Conservation (phyloP, 2,888 invertebrate genomes). For the Invenusta paracnida region DNA sequence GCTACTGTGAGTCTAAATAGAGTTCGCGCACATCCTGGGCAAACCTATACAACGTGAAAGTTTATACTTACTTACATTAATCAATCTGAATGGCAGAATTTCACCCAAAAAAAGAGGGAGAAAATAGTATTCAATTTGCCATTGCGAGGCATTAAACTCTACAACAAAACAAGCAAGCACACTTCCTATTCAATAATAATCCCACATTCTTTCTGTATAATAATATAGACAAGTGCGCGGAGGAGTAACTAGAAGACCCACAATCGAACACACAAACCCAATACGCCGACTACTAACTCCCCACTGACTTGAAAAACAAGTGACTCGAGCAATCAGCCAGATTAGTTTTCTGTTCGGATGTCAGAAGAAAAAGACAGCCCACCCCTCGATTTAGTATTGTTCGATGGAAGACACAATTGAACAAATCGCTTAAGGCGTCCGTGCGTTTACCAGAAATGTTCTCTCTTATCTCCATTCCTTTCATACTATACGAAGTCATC, state of each 20-base stretch:
- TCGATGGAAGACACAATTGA: too few species aligned
- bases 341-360: background rate
- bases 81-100: background rate
- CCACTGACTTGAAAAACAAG: background rate
- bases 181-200: too few species aligned
- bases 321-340: background rate
- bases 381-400: too few species aligned
- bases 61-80: background rate
- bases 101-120: background rate
- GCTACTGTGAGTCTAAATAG: background rate
- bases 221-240: too few species aligned
- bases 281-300: background rate
- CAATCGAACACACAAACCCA: background rate
- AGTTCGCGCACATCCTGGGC: too few species aligned
- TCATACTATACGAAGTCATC: background rate
- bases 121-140: background rate
- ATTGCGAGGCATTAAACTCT: too few species aligned
- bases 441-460: background rate
- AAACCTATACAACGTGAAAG: too few species aligned
- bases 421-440: background rate
- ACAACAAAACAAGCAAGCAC: too few species aligned
- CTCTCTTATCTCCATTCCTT: background rate
- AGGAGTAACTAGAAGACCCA: background rate
- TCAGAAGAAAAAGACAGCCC: background rate
- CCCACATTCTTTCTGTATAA: too few species aligned